Conservation (phyloP, 1,140 invertebrate species). For the Hypothenemus hampei region DNA sequence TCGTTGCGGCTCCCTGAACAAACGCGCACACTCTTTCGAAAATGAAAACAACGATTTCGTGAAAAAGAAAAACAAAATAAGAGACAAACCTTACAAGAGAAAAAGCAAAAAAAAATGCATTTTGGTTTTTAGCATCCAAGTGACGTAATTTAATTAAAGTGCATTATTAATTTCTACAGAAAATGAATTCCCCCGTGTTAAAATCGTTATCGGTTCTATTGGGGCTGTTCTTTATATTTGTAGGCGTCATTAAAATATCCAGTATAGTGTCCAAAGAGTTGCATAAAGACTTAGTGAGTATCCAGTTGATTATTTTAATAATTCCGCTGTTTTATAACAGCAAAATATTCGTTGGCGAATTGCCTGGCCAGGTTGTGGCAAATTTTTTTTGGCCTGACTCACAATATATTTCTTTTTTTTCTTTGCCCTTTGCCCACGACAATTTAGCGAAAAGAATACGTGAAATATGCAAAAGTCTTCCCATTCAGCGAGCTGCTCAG, state of each 20-base stretch:
- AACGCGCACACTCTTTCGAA: constrained; percentile 20
- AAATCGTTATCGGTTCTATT: constrained; percentile 72
- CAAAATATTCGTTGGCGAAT: constrained; percentile 46
- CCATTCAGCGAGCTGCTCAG: constrained; percentile 76
- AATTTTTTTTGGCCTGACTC: constrained; percentile 32
- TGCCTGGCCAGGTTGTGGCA: constrained; percentile 47
- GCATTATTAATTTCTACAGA: background rate
- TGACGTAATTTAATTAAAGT: background rate
- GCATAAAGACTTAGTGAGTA: constrained; percentile 92
- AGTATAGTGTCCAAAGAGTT: constrained; percentile 89
- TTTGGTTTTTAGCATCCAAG: background rate
- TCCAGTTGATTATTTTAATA: constrained; percentile 15
- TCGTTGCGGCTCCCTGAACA: no score
- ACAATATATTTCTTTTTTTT: background rate
- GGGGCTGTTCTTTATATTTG: constrained; percentile 93
- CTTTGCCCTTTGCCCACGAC: background rate
- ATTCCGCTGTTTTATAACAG: constrained; percentile 31
- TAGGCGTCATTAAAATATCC: constrained; percentile 88
- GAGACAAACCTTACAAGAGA: constrained; percentile 5
- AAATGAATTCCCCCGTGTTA: constrained; percentile 19
- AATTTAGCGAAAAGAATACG: constrained; percentile 90
- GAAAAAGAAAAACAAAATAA: constrained; percentile 22
- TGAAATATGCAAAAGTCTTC: constrained; percentile 95
- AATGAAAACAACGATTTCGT: constrained; percentile 12
- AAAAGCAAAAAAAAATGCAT: background rate